phyloP scores from a whole-genome alignment of 2,797 vertebrate species.

The Saxicola maurus region DNA sequence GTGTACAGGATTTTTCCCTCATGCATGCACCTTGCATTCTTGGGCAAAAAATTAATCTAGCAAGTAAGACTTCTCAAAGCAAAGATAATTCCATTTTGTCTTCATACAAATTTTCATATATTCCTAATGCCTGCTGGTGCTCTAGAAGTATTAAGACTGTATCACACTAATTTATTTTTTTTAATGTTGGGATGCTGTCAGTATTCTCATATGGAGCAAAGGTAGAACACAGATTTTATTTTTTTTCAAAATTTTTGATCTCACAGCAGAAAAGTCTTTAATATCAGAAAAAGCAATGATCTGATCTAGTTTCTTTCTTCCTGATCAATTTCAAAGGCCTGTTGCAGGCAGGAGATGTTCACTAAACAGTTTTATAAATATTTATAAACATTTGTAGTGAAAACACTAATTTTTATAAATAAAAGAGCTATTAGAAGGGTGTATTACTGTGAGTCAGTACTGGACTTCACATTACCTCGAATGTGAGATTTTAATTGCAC shows the following conservation, averaged over 20 bases:
- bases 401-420: neutral
- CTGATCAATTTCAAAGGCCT: neutral
- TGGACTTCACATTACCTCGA: neutral
- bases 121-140: neutral
- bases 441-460: neutral
- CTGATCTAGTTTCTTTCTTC: neutral
- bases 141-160: neutral
- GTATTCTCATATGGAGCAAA: neutral
- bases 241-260: neutral
- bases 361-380: neutral
- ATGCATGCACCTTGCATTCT: neutral
- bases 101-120: neutral
- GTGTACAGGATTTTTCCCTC: neutral
- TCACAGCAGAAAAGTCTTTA: neutral
- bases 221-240: neutral
- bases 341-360: neutral
- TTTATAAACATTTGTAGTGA: neutral
- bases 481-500: neutral
- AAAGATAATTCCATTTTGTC: neutral
- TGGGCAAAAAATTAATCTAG: neutral
- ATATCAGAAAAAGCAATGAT: neutral
- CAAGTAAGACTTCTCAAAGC: neutral
- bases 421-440: neutral
- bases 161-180: neutral
- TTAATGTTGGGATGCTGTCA: neutral